Evolutionary conservation across 2,888 invertebrate species (phyloP).

Genomic region (Hetaerina titia): DNA sequence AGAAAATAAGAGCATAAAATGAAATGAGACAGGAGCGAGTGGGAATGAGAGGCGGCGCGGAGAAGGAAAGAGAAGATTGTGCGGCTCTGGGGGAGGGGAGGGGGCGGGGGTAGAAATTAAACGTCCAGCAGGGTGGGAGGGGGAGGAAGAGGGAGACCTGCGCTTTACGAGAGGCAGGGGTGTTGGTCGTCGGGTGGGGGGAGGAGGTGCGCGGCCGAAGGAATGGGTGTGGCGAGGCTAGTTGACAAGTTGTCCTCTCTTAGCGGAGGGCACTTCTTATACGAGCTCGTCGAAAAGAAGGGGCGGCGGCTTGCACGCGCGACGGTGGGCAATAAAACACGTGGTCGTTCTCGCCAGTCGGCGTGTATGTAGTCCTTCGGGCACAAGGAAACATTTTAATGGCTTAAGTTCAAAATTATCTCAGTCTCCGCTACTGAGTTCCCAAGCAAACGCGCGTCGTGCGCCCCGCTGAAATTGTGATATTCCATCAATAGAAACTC

Average conservation of each 20-base stretch:
- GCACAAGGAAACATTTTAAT: neutral
- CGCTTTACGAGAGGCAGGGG: neutral
- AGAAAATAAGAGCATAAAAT: conserved; percentile 21
- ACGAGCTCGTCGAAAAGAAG: conserved; percentile 4
- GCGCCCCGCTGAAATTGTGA: too few relatives aligned
- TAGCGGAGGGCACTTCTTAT: conserved; percentile 27
- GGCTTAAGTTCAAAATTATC: conserved; percentile 4
- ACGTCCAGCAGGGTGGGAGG: conserved; percentile 49
- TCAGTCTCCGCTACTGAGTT: neutral
- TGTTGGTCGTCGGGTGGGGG: neutral
- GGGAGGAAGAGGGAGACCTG: neutral
- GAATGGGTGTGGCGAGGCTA: conserved; percentile 54
- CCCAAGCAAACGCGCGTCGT: neutral
- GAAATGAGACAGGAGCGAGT: conserved; percentile 20
- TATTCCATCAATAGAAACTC: too few relatives aligned
- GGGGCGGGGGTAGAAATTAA: conserved; percentile 40
- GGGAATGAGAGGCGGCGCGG: conserved; percentile 52
- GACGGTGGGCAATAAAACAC: neutral
- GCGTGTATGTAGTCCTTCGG: neutral
- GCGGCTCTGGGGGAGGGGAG: conserved; percentile 73
- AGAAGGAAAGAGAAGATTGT: conserved; percentile 70
- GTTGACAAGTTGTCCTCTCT: conserved; percentile 57
- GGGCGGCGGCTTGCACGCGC: neutral
- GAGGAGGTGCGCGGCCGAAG: neutral
- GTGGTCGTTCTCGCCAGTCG: neutral